These are phyloP conservation scores for Lepus americanus DNA, from an alignment of 2,113 vertebrate species.

Conservation along the genomic window DNA sequence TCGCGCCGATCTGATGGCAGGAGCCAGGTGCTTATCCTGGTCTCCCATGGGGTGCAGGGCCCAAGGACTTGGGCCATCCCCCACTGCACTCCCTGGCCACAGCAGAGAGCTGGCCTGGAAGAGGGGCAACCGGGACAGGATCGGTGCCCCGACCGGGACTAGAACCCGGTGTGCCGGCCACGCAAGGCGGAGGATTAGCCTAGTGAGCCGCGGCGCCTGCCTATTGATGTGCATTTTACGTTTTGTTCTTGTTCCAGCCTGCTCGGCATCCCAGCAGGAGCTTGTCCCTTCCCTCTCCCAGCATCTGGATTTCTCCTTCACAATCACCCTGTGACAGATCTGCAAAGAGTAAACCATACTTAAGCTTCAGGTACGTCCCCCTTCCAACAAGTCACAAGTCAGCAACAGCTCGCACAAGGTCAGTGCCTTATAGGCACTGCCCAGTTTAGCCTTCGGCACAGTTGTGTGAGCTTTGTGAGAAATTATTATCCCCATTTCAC, in stretches of 20 bases:
- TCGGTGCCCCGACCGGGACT: too few species aligned
- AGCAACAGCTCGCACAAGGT: neutral
- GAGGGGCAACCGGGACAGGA: too few species aligned
- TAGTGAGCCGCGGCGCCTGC: neutral
- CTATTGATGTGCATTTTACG: neutral
- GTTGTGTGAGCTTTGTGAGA: neutral
- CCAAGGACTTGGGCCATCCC: too few species aligned
- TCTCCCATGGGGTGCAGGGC: too few species aligned
- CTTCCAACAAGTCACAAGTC: neutral
- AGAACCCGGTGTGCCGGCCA: too few species aligned
- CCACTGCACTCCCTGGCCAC: too few species aligned
- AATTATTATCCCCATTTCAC: constrained; percentile 17
- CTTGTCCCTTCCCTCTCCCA: neutral
- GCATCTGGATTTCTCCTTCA: neutral
- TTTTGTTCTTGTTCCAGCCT: neutral
- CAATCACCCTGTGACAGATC: neutral
- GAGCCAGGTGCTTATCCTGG: too few species aligned
- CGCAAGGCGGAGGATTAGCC: too few species aligned
- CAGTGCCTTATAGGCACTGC: neutral
- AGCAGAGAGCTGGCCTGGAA: too few species aligned
- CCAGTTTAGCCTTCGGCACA: neutral
- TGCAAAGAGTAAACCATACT: neutral
- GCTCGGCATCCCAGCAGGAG: neutral
- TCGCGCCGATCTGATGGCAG: too few species aligned
- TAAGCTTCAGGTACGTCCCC: neutral